Conservation (phyloP, 2,797 vertebrate genomes). For the Diglossa cyanea region DNA sequence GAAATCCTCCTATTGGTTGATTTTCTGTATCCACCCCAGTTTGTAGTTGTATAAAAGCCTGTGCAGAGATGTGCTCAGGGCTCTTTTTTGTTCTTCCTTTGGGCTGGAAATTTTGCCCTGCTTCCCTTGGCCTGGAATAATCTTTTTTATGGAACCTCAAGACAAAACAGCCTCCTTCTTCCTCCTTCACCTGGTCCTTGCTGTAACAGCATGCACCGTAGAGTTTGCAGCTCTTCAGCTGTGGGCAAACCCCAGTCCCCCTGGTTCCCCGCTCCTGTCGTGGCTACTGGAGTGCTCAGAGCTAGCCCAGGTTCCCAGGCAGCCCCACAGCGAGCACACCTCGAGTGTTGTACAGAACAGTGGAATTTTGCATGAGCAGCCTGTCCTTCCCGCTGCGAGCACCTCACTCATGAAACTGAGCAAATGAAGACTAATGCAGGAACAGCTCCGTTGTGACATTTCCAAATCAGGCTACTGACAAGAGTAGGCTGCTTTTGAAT, state of each 20-base stretch:
- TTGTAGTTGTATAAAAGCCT: background rate
- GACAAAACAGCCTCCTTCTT: too few species aligned
- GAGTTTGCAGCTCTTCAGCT: background rate
- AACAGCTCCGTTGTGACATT: background rate
- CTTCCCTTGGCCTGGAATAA: fast-evolving
- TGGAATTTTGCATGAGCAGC: background rate
- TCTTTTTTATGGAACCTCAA: fast-evolving
- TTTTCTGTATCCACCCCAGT: background rate
- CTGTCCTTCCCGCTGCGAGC: background rate
- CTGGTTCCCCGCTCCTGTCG: fast-evolving
- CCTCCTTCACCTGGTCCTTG: fast-evolving
- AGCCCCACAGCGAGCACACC: background rate
- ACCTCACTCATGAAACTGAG: background rate
- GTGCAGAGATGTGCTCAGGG: fast-evolving
- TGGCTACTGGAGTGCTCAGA: fast-evolving
- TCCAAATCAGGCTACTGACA: background rate
- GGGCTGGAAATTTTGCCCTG: too few species aligned
- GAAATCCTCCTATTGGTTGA: background rate
- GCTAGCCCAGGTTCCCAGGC: background rate
- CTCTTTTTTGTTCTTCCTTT: fast-evolving
- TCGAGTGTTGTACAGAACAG: background rate
- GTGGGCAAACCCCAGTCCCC: background rate
- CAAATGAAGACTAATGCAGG: background rate
- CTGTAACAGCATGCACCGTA: fast-evolving
- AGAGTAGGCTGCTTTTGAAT: background rate